A percentile compares a stretch with the other conserved stretches of the same genome.
These are phyloP conservation scores for Cistogaster globosa DNA, from an alignment of 2,888 invertebrate genomes.

Conservation along the genomic window DNA sequence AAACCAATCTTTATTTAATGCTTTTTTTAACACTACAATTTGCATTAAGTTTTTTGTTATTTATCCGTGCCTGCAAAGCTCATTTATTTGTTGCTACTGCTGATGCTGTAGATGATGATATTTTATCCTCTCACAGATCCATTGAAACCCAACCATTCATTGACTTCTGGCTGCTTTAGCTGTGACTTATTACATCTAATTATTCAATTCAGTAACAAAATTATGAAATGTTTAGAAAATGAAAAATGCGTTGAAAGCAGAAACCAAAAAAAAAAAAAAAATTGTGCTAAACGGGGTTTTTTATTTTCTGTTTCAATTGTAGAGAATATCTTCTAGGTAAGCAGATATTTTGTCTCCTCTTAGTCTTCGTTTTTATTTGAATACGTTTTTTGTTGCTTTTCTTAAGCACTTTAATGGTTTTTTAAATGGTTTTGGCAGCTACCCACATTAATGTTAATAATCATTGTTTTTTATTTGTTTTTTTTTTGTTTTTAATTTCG, in stretches of 20 bases:
- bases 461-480: not conserved
- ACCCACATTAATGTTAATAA: constrained; percentile 41
- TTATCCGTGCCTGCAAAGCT: not conserved
- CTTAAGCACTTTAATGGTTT: constrained; percentile 25
- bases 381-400: not conserved
- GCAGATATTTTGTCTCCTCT: not conserved
- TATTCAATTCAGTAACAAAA: constrained; percentile 79
- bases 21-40: not conserved
- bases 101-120: constrained; percentile 33
- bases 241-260: constrained; percentile 2
- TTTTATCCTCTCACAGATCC: constrained; percentile 1
- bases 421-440: constrained; percentile 44
- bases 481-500: not conserved
- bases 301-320: constrained; percentile 13
- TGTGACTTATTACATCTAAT: constrained; percentile 81
- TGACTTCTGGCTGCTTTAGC: constrained; percentile 79
- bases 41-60: not conserved
- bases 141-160: constrained; percentile 58
- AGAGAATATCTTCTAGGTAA: not conserved
- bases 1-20: not conserved
- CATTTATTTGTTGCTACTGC: constrained; percentile 9
- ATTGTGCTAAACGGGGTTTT: constrained; percentile 25
- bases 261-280: not conserved
- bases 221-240: constrained; percentile 64
- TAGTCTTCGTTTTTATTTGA: not conserved